A percentile compares a stretch with the other conserved stretches of the same genome.
These are phyloP conservation scores for Mesaphorura yosii DNA, from an alignment of 1,140 invertebrate species.

Conservation along the genomic window DNA sequence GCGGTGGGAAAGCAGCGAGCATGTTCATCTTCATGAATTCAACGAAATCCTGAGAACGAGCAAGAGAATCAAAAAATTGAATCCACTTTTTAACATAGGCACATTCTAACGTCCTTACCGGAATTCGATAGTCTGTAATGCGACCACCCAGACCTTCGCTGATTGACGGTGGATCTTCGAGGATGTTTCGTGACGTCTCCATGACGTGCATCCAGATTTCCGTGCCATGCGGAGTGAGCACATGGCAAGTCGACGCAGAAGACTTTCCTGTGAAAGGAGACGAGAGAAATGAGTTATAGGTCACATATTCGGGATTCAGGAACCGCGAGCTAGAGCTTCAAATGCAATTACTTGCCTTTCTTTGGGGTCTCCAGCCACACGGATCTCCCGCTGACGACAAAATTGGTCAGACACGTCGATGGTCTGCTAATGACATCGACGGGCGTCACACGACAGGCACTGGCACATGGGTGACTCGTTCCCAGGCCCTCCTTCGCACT, in stretches of 20 bases:
- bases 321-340: too few species aligned
- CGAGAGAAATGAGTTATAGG: too few species aligned
- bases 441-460: constrained; percentile 80
- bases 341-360: constrained; percentile 50
- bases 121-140: constrained; percentile 79
- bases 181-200: constrained; percentile 66
- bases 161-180: constrained; percentile 91
- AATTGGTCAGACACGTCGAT: constrained; percentile 91
- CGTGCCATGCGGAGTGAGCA: constrained; percentile 83
- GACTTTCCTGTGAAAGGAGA: constrained; percentile 59
- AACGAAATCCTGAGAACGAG: constrained; percentile 64
- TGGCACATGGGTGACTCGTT: constrained; percentile 55
- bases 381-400: constrained; percentile 79
- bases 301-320: too few species aligned
- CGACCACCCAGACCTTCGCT: constrained; percentile 84
- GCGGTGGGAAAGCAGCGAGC: constrained; percentile 47
- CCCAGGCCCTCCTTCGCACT: constrained; percentile 30
- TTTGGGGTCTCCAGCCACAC: constrained; percentile 89
- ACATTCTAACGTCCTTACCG: constrained; percentile 35
- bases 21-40: constrained; percentile 74
- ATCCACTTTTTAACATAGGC: neutral
- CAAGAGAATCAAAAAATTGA: constrained; percentile 10
- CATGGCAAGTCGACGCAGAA: constrained; percentile 83
- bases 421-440: constrained; percentile 90
- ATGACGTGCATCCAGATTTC: constrained; percentile 93